Evolutionary conservation across 1,140 invertebrate genomes (phyloP), one percentile per base, ranked within the genome.

Genomic region (Dryas iulia): DNA sequence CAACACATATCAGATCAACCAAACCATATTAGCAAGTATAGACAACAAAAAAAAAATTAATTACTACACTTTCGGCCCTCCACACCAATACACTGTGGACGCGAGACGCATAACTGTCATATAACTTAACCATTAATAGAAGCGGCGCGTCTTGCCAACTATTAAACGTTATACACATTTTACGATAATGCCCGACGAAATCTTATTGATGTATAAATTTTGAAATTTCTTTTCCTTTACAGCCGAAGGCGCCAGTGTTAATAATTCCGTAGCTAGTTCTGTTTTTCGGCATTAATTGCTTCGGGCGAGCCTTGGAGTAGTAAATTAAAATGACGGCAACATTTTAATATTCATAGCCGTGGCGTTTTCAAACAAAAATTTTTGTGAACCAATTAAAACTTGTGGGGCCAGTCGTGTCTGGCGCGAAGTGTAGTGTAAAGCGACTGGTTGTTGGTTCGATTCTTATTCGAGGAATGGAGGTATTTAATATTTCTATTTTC

Each of bases 121-220:
- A 89, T 89, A 90, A 90, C 82, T 90, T 83, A 86, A 57, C 24
- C 69, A 61, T 74, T 88, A 88, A 88, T 86, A 85, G 84, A 83
- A 74, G 87, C 87, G 87, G 87, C 84, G 67, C 77, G 77, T 81
- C 82, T 87, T 87, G 79, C 82, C 83, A 83, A 86, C 87, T 87
- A 88, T 88, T 88, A 90, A 88, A 87, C 79, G 81, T 84, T 81
- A 82, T 84, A 81, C 81, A 83, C 78, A 74, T 87, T 89, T 89
- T 86, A 88, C 86, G 82, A 84, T 87, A 88, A 88, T 88, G 78
- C 83, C 82, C 84, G 78, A 84, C 82, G 83, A 86, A 86, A 78
- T 87, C 76, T 81, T 88, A 90, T 90, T 86, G 84, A 90, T 78
- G 86, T 81, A 89, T 89, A 89, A 89, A 89, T 86, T 86, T 78